phyloP scores from a whole-genome alignment of 2,888 invertebrate species.

The Zeuzera pyrina region DNA sequence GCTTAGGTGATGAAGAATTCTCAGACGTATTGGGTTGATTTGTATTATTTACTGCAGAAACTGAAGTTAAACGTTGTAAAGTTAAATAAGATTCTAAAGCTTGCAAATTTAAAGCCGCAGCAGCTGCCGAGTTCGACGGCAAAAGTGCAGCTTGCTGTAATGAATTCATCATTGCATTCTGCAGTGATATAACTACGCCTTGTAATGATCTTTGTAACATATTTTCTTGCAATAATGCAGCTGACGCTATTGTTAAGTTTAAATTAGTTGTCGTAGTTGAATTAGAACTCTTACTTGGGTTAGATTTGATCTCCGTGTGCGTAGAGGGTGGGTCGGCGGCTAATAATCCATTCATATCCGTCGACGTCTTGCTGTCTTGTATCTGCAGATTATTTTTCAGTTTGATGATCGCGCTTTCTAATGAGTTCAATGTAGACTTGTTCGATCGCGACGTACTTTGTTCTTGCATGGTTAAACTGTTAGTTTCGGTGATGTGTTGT shows the following conservation, averaged over 20 bases:
- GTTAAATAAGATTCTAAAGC: slow-evolving; percentile 90
- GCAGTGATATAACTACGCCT: slow-evolving; percentile 85
- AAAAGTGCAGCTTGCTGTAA: slow-evolving; percentile 87
- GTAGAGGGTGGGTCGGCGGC: slow-evolving; percentile 47
- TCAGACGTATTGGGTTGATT: slow-evolving; percentile 42
- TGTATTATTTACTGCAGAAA: slow-evolving; percentile 68
- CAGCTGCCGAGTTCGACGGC: slow-evolving; percentile 87
- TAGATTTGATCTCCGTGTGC: slow-evolving; percentile 44
- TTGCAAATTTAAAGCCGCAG: slow-evolving; percentile 87
- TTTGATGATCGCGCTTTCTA: slow-evolving; percentile 70
- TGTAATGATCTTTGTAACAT: slow-evolving; percentile 82
- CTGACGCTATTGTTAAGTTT: slow-evolving; percentile 71
- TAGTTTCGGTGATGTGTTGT: slow-evolving; percentile 3
- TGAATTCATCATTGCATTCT: slow-evolving; percentile 89
- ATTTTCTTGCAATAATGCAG: slow-evolving; percentile 75
- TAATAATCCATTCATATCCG: slow-evolving; percentile 53
- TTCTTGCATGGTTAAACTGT: slow-evolving; percentile 56
- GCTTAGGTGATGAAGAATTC: slow-evolving; percentile 64
- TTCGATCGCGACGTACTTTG: slow-evolving; percentile 61
- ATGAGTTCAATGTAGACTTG: slow-evolving; percentile 61
- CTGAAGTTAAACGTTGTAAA: slow-evolving; percentile 83
- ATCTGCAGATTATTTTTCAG: slow-evolving; percentile 68
- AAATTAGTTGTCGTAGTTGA: slow-evolving; percentile 48
- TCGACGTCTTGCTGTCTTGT: slow-evolving; percentile 52
- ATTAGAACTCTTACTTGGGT: slow-evolving; percentile 60